phyloP scores from a whole-genome alignment of 2,113 vertebrate species.

The Pangasianodon gigas region DNA sequence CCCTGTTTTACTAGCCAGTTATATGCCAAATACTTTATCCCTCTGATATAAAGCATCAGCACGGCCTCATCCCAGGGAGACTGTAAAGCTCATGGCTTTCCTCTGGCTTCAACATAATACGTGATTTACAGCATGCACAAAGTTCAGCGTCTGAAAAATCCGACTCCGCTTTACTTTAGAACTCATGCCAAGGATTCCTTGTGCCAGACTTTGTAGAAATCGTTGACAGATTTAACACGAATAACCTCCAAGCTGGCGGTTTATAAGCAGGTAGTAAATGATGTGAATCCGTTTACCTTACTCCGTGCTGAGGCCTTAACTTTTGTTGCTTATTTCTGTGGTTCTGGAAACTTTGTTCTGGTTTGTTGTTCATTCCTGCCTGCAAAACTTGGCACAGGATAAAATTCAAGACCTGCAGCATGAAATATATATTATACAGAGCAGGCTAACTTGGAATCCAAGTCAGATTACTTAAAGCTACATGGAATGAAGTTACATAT shows the following conservation, averaged over 20 bases:
- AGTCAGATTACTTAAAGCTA: not conserved
- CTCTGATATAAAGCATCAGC: constrained; percentile 60
- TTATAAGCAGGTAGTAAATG: constrained; percentile 40
- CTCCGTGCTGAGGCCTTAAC: not conserved
- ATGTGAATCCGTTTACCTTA: constrained; percentile 29
- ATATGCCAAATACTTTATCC: constrained; percentile 61
- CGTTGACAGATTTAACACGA: constrained; percentile 29
- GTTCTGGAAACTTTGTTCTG: constrained; percentile 35
- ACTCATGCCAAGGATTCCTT: constrained; percentile 17
- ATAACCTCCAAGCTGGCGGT: constrained; percentile 34
- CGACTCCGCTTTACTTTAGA: constrained; percentile 23
- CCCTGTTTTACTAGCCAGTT: constrained; percentile 60
- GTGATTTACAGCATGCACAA: constrained; percentile 51
- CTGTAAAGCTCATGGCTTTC: constrained; percentile 54
- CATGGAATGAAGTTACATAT: not conserved
- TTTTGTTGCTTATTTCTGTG: constrained; percentile 2
- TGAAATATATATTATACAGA: constrained; percentile 17
- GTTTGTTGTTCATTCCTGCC: constrained; percentile 26
- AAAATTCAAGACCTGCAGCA: constrained; percentile 18
- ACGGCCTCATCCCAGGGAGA: constrained; percentile 48
- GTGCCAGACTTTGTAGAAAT: constrained; percentile 26
- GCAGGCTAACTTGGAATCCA: not conserved
- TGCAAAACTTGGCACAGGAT: not conserved
- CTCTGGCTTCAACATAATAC: constrained; percentile 48
- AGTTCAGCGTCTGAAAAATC: constrained; percentile 39